Conservation (phyloP, 2,113 vertebrate genomes). For the Fregata magnificens region DNA sequence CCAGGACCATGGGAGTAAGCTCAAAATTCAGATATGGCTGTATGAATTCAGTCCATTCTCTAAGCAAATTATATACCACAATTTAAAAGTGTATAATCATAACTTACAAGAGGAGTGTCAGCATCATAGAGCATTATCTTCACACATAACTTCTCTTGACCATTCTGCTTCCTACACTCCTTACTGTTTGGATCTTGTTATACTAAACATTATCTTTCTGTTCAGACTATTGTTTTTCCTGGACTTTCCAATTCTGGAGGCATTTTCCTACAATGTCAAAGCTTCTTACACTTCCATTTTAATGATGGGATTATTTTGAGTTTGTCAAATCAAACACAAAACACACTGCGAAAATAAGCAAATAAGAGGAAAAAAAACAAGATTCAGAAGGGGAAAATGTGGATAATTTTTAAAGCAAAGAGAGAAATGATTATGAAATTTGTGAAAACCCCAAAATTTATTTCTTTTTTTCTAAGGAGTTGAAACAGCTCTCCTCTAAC, state of each 20-base stretch:
- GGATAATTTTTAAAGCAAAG: neutral
- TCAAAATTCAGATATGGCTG: neutral
- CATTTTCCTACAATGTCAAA: neutral
- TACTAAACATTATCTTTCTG: neutral
- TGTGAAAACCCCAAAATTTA: neutral
- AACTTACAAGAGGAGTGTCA: neutral
- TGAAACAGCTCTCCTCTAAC: neutral
- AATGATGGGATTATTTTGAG: neutral
- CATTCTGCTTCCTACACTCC: neutral
- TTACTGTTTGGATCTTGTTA: neutral
- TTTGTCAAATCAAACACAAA: neutral
- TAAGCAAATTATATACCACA: neutral
- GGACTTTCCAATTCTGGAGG: neutral
- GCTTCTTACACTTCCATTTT: neutral
- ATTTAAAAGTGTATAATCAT: neutral
- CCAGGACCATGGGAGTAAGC: neutral
- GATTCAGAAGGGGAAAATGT: neutral
- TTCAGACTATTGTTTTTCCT: neutral
- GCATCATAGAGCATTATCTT: neutral
- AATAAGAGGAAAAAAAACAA: neutral
- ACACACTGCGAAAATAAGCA: neutral
- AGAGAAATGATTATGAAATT: neutral
- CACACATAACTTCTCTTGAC: neutral
- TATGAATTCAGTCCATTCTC: neutral
- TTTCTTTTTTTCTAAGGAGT: neutral